Percentiles rank a stretch among this genome's conserved stretches.
Conservation (phyloP, 2,113 vertebrate genomes). For the Paracanthobrama guichenoti region DNA sequence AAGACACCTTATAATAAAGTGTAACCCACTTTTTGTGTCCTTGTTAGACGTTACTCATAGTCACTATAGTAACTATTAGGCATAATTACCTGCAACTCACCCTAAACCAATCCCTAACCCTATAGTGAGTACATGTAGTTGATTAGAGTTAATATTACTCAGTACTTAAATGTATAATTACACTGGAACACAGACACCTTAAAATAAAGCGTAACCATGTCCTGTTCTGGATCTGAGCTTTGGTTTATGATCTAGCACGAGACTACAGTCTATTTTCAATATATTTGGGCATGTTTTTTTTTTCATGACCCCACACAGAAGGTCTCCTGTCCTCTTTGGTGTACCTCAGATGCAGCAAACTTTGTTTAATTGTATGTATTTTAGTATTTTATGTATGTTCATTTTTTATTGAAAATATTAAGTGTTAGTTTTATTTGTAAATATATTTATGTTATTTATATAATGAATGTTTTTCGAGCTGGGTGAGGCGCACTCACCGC, state of each 20-base stretch:
- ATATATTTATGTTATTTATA: not conserved
- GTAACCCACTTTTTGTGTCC: too few species aligned
- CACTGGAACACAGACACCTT: too few species aligned
- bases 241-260: not conserved
- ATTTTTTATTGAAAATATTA: not conserved
- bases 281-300: not conserved
- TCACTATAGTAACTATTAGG: too few species aligned
- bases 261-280: not conserved
- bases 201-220: too few species aligned
- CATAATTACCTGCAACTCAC: too few species aligned
- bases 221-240: not conserved
- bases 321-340: not conserved
- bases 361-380: not conserved
- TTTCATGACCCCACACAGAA: not conserved
- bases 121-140: too few species aligned
- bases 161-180: too few species aligned
- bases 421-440: not conserved
- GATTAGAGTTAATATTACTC: too few species aligned
- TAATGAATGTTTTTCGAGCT: not conserved
- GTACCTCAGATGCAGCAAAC: not conserved
- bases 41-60: too few species aligned
- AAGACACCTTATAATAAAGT: too few species aligned
- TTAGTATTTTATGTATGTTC: not conserved
- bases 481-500: not conserved
- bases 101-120: too few species aligned